Conservation (phyloP, 2,797 vertebrate genomes). For the Schizopygopsis pylzovi region DNA sequence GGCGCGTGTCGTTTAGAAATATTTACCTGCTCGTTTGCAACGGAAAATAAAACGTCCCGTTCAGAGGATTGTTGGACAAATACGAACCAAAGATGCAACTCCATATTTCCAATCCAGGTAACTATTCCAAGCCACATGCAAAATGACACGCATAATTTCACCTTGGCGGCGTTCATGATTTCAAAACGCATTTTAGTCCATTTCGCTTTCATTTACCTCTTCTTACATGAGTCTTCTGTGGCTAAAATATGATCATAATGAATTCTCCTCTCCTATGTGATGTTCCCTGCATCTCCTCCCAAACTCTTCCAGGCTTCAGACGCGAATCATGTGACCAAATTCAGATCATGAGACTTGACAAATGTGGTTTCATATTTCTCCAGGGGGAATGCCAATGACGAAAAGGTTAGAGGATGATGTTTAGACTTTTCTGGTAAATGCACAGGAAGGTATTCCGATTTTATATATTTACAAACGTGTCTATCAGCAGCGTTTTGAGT, state of each 20-base stretch:
- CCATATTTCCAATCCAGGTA: constrained; percentile 67
- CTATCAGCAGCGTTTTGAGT: background rate
- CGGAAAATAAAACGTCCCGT: background rate
- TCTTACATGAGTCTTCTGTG: background rate
- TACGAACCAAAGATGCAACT: constrained; percentile 30
- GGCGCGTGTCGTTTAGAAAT: background rate
- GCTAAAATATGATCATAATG: background rate
- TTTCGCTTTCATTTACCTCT: constrained; percentile 12
- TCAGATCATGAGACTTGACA: constrained; percentile 28
- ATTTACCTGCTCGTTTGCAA: background rate
- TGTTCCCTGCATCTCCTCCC: constrained; percentile 1
- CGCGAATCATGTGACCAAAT: constrained; percentile 29
- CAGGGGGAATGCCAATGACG: background rate
- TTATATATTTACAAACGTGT: background rate
- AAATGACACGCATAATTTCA: constrained; percentile 34
- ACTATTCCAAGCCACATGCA: constrained; percentile 42
- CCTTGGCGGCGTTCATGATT: constrained; percentile 31
- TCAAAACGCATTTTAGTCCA: constrained; percentile 29
- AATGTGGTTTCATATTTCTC: constrained; percentile 12
- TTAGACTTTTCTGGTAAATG: background rate
- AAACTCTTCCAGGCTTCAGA: constrained; percentile 27
- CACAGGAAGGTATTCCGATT: background rate
- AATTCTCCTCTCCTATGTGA: background rate
- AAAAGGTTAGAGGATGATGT: background rate
- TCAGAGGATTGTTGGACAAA: background rate